Evolutionary conservation across 30 jellyfish, hydroid and myxozoan genomes (phyloP).

Genomic region (Aurelia aurita): DNA sequence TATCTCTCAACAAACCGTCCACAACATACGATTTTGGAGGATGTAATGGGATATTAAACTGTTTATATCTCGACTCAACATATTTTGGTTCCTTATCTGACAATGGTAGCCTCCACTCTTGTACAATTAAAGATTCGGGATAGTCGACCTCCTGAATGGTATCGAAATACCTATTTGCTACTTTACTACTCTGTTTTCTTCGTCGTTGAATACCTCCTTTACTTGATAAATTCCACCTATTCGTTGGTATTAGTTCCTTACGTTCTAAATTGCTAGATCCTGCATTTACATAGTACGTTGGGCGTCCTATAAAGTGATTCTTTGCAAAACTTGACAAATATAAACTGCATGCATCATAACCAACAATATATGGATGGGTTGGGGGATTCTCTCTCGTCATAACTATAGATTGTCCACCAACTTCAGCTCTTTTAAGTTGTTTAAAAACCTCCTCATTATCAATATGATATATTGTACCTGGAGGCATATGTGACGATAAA

Average conservation of each 20-base stretch:
- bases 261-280: too few species aligned
- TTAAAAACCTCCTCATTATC: too few species aligned
- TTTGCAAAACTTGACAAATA: constrained; percentile 18
- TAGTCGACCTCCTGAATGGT: neutral
- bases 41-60: neutral
- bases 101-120: neutral
- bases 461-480: too few species aligned
- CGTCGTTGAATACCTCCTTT: too few species aligned
- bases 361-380: constrained; percentile 1
- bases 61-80: neutral
- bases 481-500: too few species aligned
- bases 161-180: neutral
- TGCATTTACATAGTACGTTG: neutral
- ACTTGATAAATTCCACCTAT: too few species aligned
- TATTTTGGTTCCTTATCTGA: neutral
- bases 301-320: neutral
- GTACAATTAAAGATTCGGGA: neutral
- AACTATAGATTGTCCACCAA: constrained; percentile 23
- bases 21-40: neutral
- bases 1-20: neutral
- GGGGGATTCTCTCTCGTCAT: constrained; percentile 3
- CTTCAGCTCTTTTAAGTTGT: neutral
- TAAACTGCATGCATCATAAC: neutral
- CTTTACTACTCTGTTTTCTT: neutral
- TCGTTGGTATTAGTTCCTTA: too few species aligned